These are phyloP conservation scores for Spodoptera picta DNA, from an alignment of 2,888 invertebrate genomes.

Conservation along the genomic window DNA sequence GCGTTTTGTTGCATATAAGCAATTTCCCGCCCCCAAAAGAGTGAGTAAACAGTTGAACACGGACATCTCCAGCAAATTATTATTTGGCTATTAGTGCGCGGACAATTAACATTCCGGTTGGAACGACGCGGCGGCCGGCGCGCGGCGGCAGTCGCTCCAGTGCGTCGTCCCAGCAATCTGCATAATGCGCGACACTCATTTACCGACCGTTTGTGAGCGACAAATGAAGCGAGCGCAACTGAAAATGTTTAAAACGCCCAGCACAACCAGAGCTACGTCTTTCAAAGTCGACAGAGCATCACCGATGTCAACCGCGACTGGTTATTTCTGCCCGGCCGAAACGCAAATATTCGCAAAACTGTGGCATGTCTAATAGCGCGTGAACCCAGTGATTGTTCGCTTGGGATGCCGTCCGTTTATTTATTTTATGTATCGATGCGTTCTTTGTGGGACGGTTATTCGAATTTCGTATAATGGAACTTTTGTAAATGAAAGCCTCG, in stretches of 20 bases:
- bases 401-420: conserved; percentile 65
- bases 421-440: conserved; percentile 68
- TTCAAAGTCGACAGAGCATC: conserved; percentile 40
- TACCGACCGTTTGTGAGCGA: conserved; percentile 78
- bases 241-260: conserved; percentile 70
- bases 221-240: conserved; percentile 79
- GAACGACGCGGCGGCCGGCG: conserved; percentile 57
- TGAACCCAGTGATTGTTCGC: conserved; percentile 76
- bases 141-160: conserved; percentile 61
- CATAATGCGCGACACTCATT: conserved; percentile 82
- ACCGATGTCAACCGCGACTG: conserved; percentile 54
- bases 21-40: conserved; percentile 25
- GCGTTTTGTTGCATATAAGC: conserved; percentile 1
- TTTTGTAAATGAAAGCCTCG: conserved; percentile 22
- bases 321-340: conserved; percentile 60
- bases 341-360: conserved; percentile 71
- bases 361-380: conserved; percentile 76
- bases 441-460: conserved; percentile 52
- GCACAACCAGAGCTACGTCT: conserved; percentile 57
- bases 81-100: conserved; percentile 72
- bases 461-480: conserved; percentile 36
- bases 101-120: conserved; percentile 69
- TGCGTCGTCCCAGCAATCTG: conserved; percentile 76
- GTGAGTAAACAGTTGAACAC: conserved; percentile 22
- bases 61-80: conserved; percentile 56